Conservation (phyloP, 2,113 vertebrate genomes). For the Paradisaea rubra region DNA sequence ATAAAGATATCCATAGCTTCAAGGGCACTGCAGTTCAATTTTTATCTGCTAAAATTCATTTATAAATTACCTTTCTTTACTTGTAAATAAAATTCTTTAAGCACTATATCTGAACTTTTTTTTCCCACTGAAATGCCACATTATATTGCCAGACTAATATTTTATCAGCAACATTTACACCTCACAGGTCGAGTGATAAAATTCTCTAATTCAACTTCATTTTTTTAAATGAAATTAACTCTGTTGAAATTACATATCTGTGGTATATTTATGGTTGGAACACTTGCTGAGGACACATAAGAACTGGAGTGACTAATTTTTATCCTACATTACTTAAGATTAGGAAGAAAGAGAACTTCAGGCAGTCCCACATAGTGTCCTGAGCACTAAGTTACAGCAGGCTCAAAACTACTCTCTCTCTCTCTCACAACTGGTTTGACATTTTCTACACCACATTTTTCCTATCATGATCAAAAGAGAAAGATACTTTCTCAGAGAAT, state of each 20-base stretch:
- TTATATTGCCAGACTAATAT: not conserved
- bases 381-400: not conserved
- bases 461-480: not conserved
- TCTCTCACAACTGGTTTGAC: not conserved
- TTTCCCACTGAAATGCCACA: not conserved
- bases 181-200: not conserved
- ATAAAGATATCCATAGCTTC: not conserved
- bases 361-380: fast-evolving
- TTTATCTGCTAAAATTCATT: not conserved
- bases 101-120: not conserved
- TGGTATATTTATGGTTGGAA: not conserved
- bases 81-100: not conserved
- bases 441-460: not conserved
- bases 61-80: not conserved
- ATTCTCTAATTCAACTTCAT: not conserved
- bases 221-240: not conserved
- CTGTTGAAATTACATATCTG: not conserved
- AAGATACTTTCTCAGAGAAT: not conserved
- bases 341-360: not conserved
- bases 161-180: not conserved
- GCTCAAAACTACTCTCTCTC: not conserved
- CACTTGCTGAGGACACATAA: not conserved
- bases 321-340: not conserved
- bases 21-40: not conserved
- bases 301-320: not conserved